Conservation (phyloP, 2,113 vertebrate genomes). For the Psettodes erumei region DNA sequence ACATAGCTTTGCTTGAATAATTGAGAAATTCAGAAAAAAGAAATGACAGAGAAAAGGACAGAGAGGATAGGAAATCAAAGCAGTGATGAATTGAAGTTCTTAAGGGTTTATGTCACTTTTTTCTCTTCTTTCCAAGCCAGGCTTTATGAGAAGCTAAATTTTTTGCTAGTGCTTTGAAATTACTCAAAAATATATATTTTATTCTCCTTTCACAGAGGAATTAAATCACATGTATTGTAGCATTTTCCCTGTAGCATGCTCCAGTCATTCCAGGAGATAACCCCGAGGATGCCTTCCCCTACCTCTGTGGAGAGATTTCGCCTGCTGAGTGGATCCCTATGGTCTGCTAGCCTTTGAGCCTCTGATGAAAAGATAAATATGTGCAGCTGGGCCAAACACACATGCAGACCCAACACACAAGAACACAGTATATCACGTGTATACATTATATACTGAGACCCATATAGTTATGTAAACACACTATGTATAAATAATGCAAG, state of each 20-base stretch:
- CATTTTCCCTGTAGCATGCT: conserved; percentile 45
- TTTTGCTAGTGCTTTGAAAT: conserved; percentile 51
- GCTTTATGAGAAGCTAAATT: conserved; percentile 46
- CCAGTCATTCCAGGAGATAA: conserved; percentile 48
- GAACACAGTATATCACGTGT: not conserved
- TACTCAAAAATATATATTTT: conserved; percentile 7
- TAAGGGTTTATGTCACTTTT: conserved; percentile 54
- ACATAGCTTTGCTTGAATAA: conserved; percentile 38
- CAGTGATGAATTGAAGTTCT: conserved; percentile 47
- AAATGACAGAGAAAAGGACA: conserved; percentile 24
- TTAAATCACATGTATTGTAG: conserved; percentile 58
- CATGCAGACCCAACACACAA: not conserved
- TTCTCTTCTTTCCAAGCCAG: conserved; percentile 14
- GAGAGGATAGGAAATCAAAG: conserved; percentile 38
- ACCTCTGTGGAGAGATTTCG: conserved; percentile 47
- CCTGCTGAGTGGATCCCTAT: conserved; percentile 40
- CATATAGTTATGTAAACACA: not conserved
- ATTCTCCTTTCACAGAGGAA: conserved; percentile 29
- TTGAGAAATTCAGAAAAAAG: conserved; percentile 20
- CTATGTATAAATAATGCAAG: not conserved
- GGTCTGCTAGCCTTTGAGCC: conserved; percentile 50
- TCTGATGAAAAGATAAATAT: conserved; percentile 48
- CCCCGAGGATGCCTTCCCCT: conserved; percentile 25
- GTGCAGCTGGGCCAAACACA: conserved; percentile 19
- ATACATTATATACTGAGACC: not conserved